Base-by-base conservation (phyloP, 2,797 vertebrate genomes). In the Setipinna tenuifilis region DNA sequence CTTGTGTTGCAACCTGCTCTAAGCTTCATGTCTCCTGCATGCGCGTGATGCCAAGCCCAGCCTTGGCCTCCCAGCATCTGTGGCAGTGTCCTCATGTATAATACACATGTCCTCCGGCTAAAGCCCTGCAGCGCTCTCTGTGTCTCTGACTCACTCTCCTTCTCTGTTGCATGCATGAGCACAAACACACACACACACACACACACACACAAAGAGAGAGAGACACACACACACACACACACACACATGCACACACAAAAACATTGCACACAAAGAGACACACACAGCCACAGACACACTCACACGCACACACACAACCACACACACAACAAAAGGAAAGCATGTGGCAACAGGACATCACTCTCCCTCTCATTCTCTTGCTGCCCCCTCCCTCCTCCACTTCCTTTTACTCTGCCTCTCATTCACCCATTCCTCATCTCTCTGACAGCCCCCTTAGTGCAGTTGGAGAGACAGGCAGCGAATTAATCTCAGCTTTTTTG, bases 81-180 rank as follows among this genome's bases (percentile, higher is more conserved):
- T 90, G 90, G 90, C 90, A 89, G 89, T 86, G 86, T 90, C 83
- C 90, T 91, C 90, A 90, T 93, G 89, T 92, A 89, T 93, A 88
- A 94, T 92, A 91, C 91, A 94, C 90, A 87, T 89, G 89, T 90
- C 92, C 92, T 50, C 88, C 86, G 90, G 92, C 91, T 86, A 90
- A 83, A 88, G 87, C 90, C 86, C 84, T 44, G 31, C 71, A 78
- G 44, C 83, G 48, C 61, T 25, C 31, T 81, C 59, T 10, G 6
- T 41, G 17, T 46, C 59, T 25, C 31, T 23, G 1, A 3, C 44
- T 21, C 50, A 23, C 81, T 35, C 57, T 75, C 82, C 50, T 25
- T 54, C 50, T 54, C 50, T 54, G 2, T 54, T 14, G 50, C 50
- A 54, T 54, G 50, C 50, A 54, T 7, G 14, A 2, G 9, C 50